Percentiles rank a stretch among this genome's conserved stretches.
Evolutionary conservation across 2,888 invertebrate species (phyloP).

Genomic region (Plebejus melissa): DNA sequence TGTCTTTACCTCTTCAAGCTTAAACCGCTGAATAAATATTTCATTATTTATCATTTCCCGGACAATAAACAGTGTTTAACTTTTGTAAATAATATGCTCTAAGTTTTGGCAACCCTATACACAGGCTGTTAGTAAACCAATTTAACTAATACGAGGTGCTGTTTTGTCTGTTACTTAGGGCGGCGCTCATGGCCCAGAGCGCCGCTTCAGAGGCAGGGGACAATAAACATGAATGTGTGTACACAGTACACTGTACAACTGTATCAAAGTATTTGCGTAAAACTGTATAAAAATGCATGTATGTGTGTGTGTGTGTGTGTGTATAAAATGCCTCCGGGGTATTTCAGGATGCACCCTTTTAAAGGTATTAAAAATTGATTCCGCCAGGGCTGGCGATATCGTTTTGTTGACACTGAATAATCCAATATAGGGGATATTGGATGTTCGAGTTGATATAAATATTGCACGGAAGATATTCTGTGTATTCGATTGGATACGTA

Average conservation of each 20-base stretch:
- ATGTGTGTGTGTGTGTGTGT: not conserved
- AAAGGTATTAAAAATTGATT: slow-evolving; percentile 2
- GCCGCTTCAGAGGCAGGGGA: not conserved
- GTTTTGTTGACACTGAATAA: not conserved
- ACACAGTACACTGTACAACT: too few species aligned
- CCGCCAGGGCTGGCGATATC: not conserved
- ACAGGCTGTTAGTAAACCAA: not conserved
- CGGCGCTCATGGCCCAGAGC: not conserved
- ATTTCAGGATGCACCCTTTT: not conserved
- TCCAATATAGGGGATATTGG: slow-evolving; percentile 7
- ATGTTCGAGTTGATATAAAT: not conserved
- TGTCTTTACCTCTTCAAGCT: too few species aligned
- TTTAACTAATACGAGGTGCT: slow-evolving; percentile 5
- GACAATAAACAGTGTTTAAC: too few species aligned
- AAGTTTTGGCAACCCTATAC: not conserved
- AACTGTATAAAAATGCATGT: too few species aligned
- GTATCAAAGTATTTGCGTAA: not conserved
- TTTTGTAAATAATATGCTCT: not conserved
- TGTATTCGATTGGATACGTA: not conserved
- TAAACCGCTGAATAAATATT: too few species aligned
- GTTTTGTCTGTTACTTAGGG: slow-evolving; percentile 8
- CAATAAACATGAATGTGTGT: not conserved
- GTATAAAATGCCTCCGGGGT: not conserved
- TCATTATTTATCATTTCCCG: too few species aligned
- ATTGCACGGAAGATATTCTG: not conserved